Conservation (phyloP, 2,797 vertebrate genomes). For the Gephyroberyx darwinii region DNA sequence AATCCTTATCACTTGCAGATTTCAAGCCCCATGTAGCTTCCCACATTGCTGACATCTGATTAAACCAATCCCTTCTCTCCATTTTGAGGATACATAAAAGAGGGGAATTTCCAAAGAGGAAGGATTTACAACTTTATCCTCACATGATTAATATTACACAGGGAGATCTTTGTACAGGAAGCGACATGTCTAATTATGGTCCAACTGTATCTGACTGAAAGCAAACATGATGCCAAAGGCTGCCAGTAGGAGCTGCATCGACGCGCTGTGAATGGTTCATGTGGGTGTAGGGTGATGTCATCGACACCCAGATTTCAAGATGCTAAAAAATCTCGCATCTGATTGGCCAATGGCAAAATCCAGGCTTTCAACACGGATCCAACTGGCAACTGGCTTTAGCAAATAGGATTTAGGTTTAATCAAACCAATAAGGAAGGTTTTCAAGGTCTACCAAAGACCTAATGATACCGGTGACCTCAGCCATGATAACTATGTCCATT, state of each 20-base stretch:
- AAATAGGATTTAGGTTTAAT: conserved; percentile 39
- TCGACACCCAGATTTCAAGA: conserved; percentile 81
- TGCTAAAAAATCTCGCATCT: conserved; percentile 79
- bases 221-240: conserved; percentile 78
- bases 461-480: conserved; percentile 61
- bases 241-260: conserved; percentile 70
- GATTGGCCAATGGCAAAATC: conserved; percentile 83
- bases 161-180: conserved; percentile 84
- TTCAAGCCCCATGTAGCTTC: conserved; percentile 37
- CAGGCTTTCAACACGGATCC: conserved; percentile 83
- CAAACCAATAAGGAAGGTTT: conserved; percentile 36
- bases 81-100: conserved; percentile 71
- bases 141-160: conserved; percentile 84
- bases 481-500: conserved; percentile 61
- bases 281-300: conserved; percentile 87
- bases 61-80: conserved; percentile 35
- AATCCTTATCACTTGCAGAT: conserved; percentile 43
- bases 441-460: conserved; percentile 59
- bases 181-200: conserved; percentile 81
- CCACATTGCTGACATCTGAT: conserved; percentile 53
- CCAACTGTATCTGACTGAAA: conserved; percentile 82
- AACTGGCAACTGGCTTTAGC: conserved; percentile 65
- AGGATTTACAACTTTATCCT: conserved; percentile 82
- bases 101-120: conserved; percentile 78
- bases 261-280: conserved; percentile 78